Conservation (phyloP, 2,113 vertebrate species). For the Puntigrus tetrazona region DNA sequence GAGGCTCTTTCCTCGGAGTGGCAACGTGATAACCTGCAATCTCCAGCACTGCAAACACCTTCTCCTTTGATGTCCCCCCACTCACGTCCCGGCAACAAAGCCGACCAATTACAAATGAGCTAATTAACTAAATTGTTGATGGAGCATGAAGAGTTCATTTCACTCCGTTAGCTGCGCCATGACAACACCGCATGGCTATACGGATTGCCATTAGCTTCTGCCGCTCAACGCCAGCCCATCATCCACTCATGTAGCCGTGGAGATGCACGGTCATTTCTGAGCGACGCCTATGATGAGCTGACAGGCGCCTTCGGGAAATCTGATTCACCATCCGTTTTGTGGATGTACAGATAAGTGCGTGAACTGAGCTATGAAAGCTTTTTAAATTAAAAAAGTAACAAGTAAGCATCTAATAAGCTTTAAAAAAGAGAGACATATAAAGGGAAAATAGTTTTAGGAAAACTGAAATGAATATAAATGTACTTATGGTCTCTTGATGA, state of each 20-base stretch:
- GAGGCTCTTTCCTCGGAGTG: slow-evolving; percentile 78
- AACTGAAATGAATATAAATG: background rate
- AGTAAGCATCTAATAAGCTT: background rate
- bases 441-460: background rate
- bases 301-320: slow-evolving; percentile 5
- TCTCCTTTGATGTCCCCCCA: slow-evolving; percentile 93
- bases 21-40: slow-evolving; percentile 85
- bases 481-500: background rate
- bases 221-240: slow-evolving; percentile 73
- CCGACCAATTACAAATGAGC: slow-evolving; percentile 99
- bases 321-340: background rate
- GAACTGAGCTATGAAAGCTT: background rate
- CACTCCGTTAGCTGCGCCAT: slow-evolving; percentile 95
- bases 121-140: slow-evolving; percentile 99
- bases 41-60: slow-evolving; percentile 92
- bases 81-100: slow-evolving; percentile 98
- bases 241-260: slow-evolving; percentile 57
- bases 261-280: slow-evolving; percentile 65
- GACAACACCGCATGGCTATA: slow-evolving; percentile 92
- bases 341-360: slow-evolving; percentile 21
- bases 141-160: slow-evolving; percentile 99
- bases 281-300: slow-evolving; percentile 38
- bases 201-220: slow-evolving; percentile 85
- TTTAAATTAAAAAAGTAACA: background rate
- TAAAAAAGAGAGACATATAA: background rate